Evolutionary conservation across 2,888 invertebrate species (phyloP).

Genomic region (Acheta domesticus): DNA sequence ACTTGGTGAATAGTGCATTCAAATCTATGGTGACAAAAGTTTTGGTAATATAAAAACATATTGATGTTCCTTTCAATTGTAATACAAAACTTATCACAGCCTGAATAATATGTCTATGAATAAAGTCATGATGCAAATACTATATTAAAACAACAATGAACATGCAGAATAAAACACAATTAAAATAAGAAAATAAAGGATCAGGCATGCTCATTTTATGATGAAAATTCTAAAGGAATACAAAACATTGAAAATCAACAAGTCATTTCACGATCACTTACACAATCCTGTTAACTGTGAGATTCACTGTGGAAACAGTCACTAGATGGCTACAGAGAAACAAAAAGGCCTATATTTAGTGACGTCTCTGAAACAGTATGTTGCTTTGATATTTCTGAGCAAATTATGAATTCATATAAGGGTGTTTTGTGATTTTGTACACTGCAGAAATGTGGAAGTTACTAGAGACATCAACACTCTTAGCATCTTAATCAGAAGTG

Average conservation of each 20-base stretch:
- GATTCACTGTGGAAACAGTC: conserved; percentile 88
- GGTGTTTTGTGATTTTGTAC: too few species aligned
- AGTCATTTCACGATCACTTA: conserved; percentile 59
- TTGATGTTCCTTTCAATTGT: too few species aligned
- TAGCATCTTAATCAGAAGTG: too few species aligned
- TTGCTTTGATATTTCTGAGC: neutral
- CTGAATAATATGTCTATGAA: too few species aligned
- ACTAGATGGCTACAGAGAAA: conserved; percentile 73
- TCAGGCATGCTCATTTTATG: neutral
- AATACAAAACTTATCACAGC: too few species aligned
- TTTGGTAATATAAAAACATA: too few species aligned
- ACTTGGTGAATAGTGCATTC: too few species aligned
- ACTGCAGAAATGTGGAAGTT: too few species aligned
- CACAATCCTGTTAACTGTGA: conserved; percentile 89
- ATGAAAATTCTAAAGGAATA: neutral
- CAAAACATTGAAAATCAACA: neutral
- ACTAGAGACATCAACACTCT: too few species aligned
- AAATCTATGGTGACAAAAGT: too few species aligned
- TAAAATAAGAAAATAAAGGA: conserved; percentile 22
- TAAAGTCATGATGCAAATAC: too few species aligned
- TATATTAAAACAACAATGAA: conserved; percentile 25
- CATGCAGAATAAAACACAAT: conserved; percentile 25
- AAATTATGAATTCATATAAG: neutral
- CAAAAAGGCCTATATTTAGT: conserved; percentile 35
- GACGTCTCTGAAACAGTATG: neutral